Percentiles rank a stretch among this genome's conserved stretches.
Evolutionary conservation across 2,888 invertebrate genomes (phyloP).

Genomic region (Calephelis perditalis): DNA sequence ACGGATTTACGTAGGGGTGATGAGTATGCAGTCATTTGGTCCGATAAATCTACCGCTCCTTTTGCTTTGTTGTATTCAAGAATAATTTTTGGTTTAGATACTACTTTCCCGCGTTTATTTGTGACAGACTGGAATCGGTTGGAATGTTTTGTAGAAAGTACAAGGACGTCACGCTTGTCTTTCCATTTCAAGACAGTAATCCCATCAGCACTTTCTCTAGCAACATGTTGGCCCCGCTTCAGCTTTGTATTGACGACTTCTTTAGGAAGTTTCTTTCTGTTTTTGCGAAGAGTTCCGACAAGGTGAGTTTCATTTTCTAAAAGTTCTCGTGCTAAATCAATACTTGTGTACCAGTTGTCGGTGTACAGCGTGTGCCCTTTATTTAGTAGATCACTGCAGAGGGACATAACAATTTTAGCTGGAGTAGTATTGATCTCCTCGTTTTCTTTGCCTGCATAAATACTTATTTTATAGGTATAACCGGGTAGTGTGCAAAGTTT

Average conservation of each 20-base stretch:
- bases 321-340: slow-evolving; percentile 3
- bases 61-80: slow-evolving; percentile 24
- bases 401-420: not conserved
- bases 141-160: not conserved
- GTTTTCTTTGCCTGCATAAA: not conserved
- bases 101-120: not conserved
- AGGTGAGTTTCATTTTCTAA: not conserved
- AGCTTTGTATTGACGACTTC: not conserved
- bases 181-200: slow-evolving; percentile 1
- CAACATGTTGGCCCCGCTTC: not conserved
- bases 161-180: not conserved
- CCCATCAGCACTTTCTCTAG: not conserved
- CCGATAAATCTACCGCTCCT: slow-evolving; percentile 34
- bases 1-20: slow-evolving; percentile 35
- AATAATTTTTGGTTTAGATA: not conserved
- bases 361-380: too few species aligned
- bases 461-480: not conserved
- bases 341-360: too few species aligned
- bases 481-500: not conserved
- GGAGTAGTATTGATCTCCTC: not conserved
- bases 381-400: not conserved
- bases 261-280: not conserved
- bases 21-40: slow-evolving; percentile 34
- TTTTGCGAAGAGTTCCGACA: not conserved
- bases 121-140: not conserved